Evolutionary conservation across 92 coral and sea anemone genomes (phyloP), one percentile per base, ranked within the genome.

Genomic region (Palythoa caribaeorum): DNA sequence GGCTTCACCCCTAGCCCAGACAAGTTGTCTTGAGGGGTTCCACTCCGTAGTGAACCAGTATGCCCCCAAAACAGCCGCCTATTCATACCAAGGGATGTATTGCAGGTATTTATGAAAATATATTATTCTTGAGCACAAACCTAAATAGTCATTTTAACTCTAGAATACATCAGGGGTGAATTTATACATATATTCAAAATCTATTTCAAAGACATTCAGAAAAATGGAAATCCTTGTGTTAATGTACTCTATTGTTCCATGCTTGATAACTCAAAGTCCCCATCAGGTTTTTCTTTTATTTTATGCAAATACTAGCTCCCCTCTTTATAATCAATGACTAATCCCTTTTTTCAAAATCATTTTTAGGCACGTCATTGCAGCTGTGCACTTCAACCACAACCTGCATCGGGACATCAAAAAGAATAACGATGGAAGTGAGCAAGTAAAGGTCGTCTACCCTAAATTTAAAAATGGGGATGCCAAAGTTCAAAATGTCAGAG

Each of bases 301-400:
- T 28, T 28, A 28, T 28, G 28, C 28, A 28, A 28, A 28, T 28
- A 28, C 28, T 28, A 28, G 28, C 28, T 28, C 28, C 28, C 28
- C 28, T 28, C 28, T 28, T 28, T 28, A 28, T 28, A 28, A 28
- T 28, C 28, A 28, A 28, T 28, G 28, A 28, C 28, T 28, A 28
- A 28, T 28, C 28, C 28, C 28, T 28, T 28, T 28, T 28, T 28
- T 28, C 28, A 28, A 28, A 28, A 28, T 28, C 28, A 28, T 28
- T 28, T 28, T 28, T 28, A 28, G 28, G 28, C 28, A 28, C 28
- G 28, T 28, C 28, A 28, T 28, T 28, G 28, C 28, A 28, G 28
- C 28, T 28, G 53, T 83, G 1, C 87, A 83, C 55, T 83, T 83
- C 35, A 85, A 85, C 53, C 71, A 85, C 50, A 85, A 85, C 73